Conservation (phyloP, 1,140 invertebrate genomes). For the Thaumatotibia leucotreta region DNA sequence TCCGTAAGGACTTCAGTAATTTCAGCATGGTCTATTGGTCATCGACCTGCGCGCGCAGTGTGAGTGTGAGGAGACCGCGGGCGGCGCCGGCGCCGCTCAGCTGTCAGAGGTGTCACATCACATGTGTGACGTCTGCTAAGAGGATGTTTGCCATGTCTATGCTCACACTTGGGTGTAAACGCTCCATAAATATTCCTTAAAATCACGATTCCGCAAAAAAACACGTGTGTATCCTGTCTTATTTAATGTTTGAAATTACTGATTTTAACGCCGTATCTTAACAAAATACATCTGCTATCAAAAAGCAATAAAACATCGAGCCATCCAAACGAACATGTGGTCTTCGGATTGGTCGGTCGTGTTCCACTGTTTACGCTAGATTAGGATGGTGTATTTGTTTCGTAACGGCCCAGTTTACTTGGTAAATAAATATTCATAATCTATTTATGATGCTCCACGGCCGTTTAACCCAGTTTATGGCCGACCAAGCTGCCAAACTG, state of each 20-base stretch:
- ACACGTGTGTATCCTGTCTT: background rate
- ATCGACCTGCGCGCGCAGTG: no score
- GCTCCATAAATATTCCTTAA: no score
- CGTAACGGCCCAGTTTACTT: background rate
- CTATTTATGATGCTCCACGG: slow-evolving; percentile 1
- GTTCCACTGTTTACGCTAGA: background rate
- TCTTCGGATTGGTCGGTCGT: background rate
- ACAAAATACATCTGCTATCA: background rate
- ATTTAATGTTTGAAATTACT: background rate
- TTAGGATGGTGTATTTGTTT: background rate
- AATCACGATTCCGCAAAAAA: background rate
- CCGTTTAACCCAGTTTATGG: slow-evolving; percentile 7
- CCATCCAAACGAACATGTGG: background rate
- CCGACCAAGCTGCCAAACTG: slow-evolving; percentile 8
- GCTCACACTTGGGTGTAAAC: no score
- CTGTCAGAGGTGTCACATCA: no score
- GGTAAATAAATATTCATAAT: slow-evolving; percentile 12
- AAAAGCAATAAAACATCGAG: background rate
- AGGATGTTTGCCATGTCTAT: no score
- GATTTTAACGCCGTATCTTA: background rate
- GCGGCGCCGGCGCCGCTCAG: no score
- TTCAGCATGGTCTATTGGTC: no score
- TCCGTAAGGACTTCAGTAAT: no score
- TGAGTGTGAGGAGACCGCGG: no score
- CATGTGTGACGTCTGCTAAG: no score